Evolutionary conservation across 2,113 vertebrate genomes (phyloP).

Genomic region (Aphyosemion australe): DNA sequence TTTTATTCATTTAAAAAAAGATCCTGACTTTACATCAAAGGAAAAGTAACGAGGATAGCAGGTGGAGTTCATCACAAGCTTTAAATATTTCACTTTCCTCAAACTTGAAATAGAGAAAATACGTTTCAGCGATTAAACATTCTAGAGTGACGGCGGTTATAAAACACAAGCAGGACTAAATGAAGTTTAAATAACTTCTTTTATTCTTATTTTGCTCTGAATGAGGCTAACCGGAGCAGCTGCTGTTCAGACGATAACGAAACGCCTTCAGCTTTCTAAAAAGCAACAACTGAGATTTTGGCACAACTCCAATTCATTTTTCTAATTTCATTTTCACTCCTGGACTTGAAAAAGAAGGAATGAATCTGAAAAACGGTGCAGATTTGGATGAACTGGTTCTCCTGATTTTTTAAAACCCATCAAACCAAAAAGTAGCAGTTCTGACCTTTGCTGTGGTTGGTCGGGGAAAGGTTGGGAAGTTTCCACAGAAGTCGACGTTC

Average conservation of each 20-base stretch:
- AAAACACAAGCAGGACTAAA: no score
- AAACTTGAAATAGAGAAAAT: neutral
- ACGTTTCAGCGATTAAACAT: neutral
- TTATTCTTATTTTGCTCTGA: no score
- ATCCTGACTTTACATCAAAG: no score
- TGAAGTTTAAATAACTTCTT: no score
- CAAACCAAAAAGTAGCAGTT: neutral
- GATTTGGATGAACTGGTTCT: neutral
- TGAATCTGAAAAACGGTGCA: neutral
- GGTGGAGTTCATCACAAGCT: no score
- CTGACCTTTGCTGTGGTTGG: constrained; percentile 86
- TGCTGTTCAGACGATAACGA: no score
- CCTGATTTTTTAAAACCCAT: neutral
- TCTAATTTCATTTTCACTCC: neutral
- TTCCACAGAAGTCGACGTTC: constrained; percentile 91
- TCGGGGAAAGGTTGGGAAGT: constrained; percentile 84
- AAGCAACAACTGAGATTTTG: neutral
- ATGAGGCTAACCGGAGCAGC: no score
- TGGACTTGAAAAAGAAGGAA: neutral
- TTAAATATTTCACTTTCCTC: no score
- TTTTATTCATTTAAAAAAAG: no score
- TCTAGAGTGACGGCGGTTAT: no score
- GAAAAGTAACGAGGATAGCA: no score
- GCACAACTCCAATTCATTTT: neutral
- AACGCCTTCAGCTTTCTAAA: constrained; percentile 1